Percentiles rank a stretch among this genome's conserved stretches.
Evolutionary conservation across 1,140 invertebrate genomes (phyloP).

Genomic region (Hirudo medicinalis): DNA sequence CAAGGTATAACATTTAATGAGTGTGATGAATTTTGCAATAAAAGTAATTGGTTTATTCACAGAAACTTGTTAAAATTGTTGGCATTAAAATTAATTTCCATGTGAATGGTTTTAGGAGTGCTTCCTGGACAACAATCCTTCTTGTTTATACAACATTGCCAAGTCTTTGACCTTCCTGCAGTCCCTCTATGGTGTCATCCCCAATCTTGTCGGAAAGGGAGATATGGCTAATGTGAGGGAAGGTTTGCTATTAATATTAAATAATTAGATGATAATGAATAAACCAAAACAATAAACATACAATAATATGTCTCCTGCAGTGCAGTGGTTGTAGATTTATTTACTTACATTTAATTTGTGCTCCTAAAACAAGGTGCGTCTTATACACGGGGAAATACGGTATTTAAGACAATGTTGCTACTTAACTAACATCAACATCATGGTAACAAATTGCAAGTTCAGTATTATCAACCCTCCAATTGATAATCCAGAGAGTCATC

Average conservation of each 20-base stretch:
- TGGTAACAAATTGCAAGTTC: no score
- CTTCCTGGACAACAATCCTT: slow-evolving; percentile 72
- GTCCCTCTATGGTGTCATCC: slow-evolving; percentile 73
- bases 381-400: no score
- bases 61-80: background rate
- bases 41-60: slow-evolving; percentile 3
- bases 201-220: slow-evolving; percentile 77
- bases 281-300: no score
- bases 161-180: slow-evolving; percentile 72
- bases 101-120: slow-evolving; percentile 51
- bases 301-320: no score
- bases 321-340: no score
- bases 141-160: slow-evolving; percentile 71
- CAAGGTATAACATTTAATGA: slow-evolving; percentile 33
- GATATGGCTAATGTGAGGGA: slow-evolving; percentile 54
- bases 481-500: slow-evolving; percentile 54
- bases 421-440: no score
- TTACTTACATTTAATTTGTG: no score
- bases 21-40: background rate
- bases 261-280: no score
- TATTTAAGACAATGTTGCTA: no score
- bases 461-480: no score
- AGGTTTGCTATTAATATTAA: background rate
- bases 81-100: background rate
- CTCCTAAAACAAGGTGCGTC: no score